A percentile compares a stretch with the other conserved stretches of the same genome.
Evolutionary conservation across 2,888 invertebrate genomes (phyloP).

Genomic region (Cyaniris semiargus): DNA sequence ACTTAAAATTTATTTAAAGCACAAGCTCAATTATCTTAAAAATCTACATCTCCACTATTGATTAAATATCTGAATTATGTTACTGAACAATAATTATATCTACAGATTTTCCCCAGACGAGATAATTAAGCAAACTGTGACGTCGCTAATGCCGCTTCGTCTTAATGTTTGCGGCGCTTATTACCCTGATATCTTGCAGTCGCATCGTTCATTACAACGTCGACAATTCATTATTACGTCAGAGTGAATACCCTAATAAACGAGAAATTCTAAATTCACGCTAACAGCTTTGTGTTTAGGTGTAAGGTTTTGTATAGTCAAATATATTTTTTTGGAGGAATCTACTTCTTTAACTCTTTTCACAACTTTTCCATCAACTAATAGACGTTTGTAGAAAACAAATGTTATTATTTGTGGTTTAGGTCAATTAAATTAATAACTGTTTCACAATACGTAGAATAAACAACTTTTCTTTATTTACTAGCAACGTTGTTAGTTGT

Average conservation of each 20-base stretch:
- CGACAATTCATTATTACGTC: slow-evolving; percentile 10
- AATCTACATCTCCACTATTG: not conserved
- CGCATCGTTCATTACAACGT: slow-evolving; percentile 26
- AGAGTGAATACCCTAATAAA: slow-evolving; percentile 4
- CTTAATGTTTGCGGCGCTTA: slow-evolving; percentile 13
- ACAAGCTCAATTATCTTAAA: not conserved
- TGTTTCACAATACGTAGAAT: too few species aligned
- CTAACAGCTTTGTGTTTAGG: not conserved
- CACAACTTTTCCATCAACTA: not conserved
- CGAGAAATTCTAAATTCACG: not conserved
- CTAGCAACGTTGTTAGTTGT: too few species aligned
- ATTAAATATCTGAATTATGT: not conserved
- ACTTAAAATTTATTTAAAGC: too few species aligned
- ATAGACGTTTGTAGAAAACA: not conserved
- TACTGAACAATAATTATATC: not conserved
- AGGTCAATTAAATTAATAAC: too few species aligned
- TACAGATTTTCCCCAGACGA: slow-evolving; percentile 23
- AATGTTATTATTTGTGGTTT: not conserved
- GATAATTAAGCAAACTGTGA: slow-evolving; percentile 31
- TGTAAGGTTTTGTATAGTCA: not conserved
- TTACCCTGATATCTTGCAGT: slow-evolving; percentile 6
- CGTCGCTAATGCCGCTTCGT: slow-evolving; percentile 14
- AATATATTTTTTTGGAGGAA: not conserved
- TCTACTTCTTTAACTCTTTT: not conserved
- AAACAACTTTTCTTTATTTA: too few species aligned